Evolutionary conservation across 2,888 invertebrate species (phyloP).

Genomic region (Troglohyphantes excavatus): DNA sequence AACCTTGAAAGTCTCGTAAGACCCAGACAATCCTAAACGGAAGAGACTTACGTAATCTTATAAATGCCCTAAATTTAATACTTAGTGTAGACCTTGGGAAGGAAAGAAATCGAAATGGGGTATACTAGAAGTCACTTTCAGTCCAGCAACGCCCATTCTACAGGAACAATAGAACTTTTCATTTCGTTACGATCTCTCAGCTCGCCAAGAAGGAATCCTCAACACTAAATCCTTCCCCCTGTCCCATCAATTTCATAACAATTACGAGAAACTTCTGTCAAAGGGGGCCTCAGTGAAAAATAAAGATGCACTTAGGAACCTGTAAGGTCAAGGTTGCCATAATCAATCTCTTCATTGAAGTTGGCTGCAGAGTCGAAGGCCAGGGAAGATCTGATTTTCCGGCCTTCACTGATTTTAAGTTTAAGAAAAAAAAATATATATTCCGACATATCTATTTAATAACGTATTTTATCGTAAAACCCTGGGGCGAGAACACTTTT

Average conservation of each 20-base stretch:
- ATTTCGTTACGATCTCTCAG: neutral
- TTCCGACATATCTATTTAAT: neutral
- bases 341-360: neutral
- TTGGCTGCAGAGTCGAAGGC: neutral
- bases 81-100: too few species aligned
- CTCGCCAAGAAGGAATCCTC: neutral
- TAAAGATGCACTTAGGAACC: neutral
- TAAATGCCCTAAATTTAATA: neutral
- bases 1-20: neutral
- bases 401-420: neutral
- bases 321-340: neutral
- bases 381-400: neutral
- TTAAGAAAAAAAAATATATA: neutral
- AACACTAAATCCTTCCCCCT: neutral
- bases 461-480: neutral
- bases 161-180: neutral
- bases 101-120: too few species aligned
- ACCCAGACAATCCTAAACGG: neutral
- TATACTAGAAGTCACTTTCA: too few species aligned
- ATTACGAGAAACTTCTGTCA: neutral
- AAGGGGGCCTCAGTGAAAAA: neutral
- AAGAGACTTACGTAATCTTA: neutral
- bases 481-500: neutral
- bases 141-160: too few species aligned
- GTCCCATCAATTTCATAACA: neutral